These are phyloP conservation scores for Saimiri boliviensis DNA, from an alignment of 2,113 vertebrate species.

Conservation along the genomic window DNA sequence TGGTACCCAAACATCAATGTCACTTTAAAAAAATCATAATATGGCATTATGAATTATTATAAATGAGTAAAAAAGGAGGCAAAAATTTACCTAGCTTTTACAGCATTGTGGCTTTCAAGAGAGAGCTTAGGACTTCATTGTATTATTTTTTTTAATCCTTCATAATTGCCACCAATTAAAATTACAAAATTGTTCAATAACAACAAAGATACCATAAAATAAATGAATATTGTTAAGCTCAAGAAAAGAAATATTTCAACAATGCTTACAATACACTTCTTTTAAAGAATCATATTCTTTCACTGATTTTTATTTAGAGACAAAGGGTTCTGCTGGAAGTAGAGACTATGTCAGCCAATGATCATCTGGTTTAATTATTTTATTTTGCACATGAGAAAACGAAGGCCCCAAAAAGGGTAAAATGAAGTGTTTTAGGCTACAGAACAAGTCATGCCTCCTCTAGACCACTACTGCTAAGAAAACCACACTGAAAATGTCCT, in stretches of 20 bases:
- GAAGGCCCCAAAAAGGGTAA: neutral
- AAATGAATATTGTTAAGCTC: neutral
- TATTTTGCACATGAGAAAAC: neutral
- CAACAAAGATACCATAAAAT: neutral
- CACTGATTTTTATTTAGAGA: neutral
- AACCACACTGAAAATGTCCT: neutral
- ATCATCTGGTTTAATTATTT: conserved; percentile 13
- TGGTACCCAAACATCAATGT: conserved; percentile 97
- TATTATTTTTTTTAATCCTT: neutral
- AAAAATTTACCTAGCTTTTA: conserved; percentile 4
- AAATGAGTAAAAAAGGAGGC: neutral
- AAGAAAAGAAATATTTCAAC: conserved; percentile 30
- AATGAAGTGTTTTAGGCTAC: neutral
- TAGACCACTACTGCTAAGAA: neutral
- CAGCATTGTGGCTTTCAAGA: neutral
- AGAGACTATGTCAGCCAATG: neutral
- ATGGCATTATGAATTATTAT: neutral
- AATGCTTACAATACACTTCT: neutral
- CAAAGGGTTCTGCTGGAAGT: neutral
- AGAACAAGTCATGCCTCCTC: neutral
- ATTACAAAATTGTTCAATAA: neutral
- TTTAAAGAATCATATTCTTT: neutral
- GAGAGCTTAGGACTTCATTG: neutral
- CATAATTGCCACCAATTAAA: neutral
- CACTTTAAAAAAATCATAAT: conserved; percentile 84